Evolutionary conservation across 2,113 vertebrate genomes (phyloP).

Genomic region (Equus quagga): DNA sequence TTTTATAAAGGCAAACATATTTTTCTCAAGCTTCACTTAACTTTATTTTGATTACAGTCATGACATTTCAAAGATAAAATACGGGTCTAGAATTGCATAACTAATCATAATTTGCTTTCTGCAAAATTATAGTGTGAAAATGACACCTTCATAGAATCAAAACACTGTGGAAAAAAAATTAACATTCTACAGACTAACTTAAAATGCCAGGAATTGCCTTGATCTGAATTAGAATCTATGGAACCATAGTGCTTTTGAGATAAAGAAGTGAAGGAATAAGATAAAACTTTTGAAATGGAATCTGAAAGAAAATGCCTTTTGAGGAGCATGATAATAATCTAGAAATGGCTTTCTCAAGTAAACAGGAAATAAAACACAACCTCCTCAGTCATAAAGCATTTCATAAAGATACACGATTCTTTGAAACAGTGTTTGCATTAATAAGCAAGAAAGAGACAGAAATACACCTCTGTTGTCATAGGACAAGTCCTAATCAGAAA

Average conservation of each 20-base stretch:
- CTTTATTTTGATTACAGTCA: slow-evolving; percentile 83
- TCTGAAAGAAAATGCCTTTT: slow-evolving; percentile 49
- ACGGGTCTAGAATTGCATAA: slow-evolving; percentile 83
- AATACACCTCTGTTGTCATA: background rate
- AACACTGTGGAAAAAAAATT: slow-evolving; percentile 82
- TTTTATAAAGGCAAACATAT: slow-evolving; percentile 74
- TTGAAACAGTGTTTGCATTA: background rate
- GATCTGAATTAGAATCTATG: slow-evolving; percentile 74
- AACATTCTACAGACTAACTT: slow-evolving; percentile 78
- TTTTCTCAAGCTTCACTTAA: slow-evolving; percentile 73
- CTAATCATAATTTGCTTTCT: slow-evolving; percentile 84
- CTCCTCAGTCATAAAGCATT: background rate
- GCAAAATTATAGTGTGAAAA: slow-evolving; percentile 87
- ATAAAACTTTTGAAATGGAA: slow-evolving; percentile 75
- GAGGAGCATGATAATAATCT: slow-evolving; percentile 4
- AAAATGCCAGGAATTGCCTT: slow-evolving; percentile 80
- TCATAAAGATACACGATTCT: slow-evolving; percentile 20
- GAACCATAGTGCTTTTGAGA: slow-evolving; percentile 58
- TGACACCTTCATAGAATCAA: slow-evolving; percentile 84
- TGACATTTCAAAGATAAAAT: slow-evolving; percentile 86
- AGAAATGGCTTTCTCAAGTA: slow-evolving; percentile 47
- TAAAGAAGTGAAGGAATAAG: slow-evolving; percentile 60
- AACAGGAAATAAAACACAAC: slow-evolving; percentile 10
- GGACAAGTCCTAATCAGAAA: background rate
- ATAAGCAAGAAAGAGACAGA: slow-evolving; percentile 46